These are phyloP conservation scores for Entosphenus tridentatus DNA, from an alignment of 2,113 vertebrate species.

Conservation along the genomic window DNA sequence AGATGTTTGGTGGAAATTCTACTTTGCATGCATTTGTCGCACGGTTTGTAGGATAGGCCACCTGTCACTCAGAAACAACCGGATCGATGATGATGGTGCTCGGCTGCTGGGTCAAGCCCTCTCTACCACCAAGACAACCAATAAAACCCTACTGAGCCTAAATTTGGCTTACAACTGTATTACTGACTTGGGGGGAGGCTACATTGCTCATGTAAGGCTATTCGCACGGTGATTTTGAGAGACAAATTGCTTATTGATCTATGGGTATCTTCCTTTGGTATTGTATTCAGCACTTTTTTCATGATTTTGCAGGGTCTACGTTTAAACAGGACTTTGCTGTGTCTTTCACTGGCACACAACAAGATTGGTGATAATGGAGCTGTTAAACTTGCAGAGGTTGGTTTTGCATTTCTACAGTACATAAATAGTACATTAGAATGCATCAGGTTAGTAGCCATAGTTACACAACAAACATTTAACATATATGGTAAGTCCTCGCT, in stretches of 20 bases:
- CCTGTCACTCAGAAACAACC: conserved; percentile 22
- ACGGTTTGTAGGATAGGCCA: too few species aligned
- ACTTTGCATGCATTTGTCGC: too few species aligned
- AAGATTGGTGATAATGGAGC: conserved; percentile 39
- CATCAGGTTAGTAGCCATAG: too few species aligned
- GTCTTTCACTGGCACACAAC: conserved; percentile 44
- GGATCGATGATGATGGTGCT: conserved; percentile 27
- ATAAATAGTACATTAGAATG: too few species aligned
- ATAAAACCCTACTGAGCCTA: conserved; percentile 30
- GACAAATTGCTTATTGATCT: neutral
- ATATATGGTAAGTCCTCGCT: too few species aligned
- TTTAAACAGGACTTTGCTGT: conserved; percentile 39
- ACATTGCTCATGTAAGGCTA: conserved; percentile 34
- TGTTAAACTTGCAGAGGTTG: conserved; percentile 30
- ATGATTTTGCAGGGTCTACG: conserved; percentile 34
- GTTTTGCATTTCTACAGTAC: neutral
- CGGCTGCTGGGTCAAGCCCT: conserved; percentile 32
- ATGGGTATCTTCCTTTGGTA: neutral
- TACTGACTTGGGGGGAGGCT: conserved; percentile 31
- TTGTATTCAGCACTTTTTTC: neutral
- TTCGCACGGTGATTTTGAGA: neutral
- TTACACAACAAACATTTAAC: too few species aligned
- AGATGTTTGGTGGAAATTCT: too few species aligned
- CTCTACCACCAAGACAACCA: conserved; percentile 21
- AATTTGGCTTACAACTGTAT: conserved; percentile 51